Conservation (phyloP, 2,888 invertebrate genomes). For the Leptopilina syphax region DNA sequence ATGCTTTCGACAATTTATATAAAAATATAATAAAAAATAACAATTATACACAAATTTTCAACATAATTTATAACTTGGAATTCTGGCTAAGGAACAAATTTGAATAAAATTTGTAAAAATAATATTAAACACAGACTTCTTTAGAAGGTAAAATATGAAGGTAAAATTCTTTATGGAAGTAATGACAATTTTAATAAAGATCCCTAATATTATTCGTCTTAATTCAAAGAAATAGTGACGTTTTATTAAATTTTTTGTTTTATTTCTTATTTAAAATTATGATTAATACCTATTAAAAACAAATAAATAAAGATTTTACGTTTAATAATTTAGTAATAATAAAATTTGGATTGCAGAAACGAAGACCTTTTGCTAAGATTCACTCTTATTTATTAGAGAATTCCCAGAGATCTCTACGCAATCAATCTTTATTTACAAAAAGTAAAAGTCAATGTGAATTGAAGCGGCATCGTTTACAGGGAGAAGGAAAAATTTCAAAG, state of each 20-base stretch:
- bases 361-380: constrained; percentile 61
- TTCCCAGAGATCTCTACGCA: constrained; percentile 52
- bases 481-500: constrained; percentile 46
- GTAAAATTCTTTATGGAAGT: constrained; percentile 25
- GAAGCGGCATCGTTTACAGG: constrained; percentile 58
- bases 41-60: constrained; percentile 7
- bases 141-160: constrained; percentile 40
- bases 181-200: background rate
- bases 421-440: constrained; percentile 51
- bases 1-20: background rate
- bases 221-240: background rate
- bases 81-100: background rate
- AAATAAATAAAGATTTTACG: background rate
- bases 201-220: background rate
- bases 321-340: background rate
- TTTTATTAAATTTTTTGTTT: background rate
- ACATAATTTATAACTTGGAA: constrained; percentile 11
- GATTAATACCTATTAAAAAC: background rate
- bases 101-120: background rate
- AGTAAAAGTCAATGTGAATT: constrained; percentile 62
- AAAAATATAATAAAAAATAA: background rate
- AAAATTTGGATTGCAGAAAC: constrained; percentile 59
- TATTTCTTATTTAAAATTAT: background rate
- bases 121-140: constrained; percentile 9
- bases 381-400: constrained; percentile 57